Base-by-base conservation (phyloP, 2,113 vertebrate genomes). In the Pachypanchax playfairii region DNA sequence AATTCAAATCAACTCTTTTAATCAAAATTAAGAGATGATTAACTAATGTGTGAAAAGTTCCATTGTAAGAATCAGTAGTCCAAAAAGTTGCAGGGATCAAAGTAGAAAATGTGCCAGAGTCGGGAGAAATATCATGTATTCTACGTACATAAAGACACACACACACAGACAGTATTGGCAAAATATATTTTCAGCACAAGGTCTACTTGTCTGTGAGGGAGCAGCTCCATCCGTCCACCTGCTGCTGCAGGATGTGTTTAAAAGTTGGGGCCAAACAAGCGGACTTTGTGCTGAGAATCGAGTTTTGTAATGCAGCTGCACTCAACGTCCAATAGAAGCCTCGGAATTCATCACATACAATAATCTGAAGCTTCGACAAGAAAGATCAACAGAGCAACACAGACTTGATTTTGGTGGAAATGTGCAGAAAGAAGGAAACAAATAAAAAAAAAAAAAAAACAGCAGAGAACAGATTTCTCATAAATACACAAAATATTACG, bases 61-160 rank as follows among this genome's bases (percentile, higher is more conserved):
- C 44, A 26, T 57, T 65, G 25, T 58, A 54, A 14, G 35, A 50
- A 33, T 69, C n/a, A n/a, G n/a, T n/a, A n/a, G 10, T 11, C 33
- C 33, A 35, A 6, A 6, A 33, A 9, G 7, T 33, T n/a, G n/a
- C n/a, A n/a, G n/a, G n/a, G n/a, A n/a, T 70, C 17, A 60, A 65
- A 65, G 65, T 57, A 74, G 58, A 68, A 71, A 73, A 64, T 10
- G 36, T 43, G 68, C 25, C 64, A 31, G 55, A 66, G 62, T 48
- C 44, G 15, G 33, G 22, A 60, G 47, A 28, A 62, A 74, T 62
- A 53, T 63, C 36, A 66, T 65, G 46, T 56, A 62, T 68, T 70
- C 42, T 54, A 83, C 46, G 75, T 28, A 75, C 55, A 82, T 51
- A n/a, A n/a, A 81, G 41, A 82, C 65, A 82, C 65, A 80, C 35